Percentiles rank a stretch among this genome's conserved stretches.
Evolutionary conservation across 2,113 vertebrate genomes (phyloP).

Genomic region (Psettodes erumei): DNA sequence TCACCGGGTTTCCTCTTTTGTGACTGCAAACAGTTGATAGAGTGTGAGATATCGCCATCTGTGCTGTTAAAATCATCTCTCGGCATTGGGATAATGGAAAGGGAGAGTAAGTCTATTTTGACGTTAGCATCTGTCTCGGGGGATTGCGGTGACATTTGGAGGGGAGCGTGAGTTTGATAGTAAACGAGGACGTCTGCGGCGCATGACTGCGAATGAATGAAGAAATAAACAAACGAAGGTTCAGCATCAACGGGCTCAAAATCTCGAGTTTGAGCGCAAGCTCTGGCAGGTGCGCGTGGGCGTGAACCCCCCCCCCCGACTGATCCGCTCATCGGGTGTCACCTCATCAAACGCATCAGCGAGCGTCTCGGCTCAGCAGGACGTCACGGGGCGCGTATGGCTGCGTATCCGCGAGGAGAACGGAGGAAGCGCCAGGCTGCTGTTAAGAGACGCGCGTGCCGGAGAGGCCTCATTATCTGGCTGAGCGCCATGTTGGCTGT

Average conservation of each 20-base stretch:
- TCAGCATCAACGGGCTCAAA: neutral
- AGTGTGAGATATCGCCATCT: constrained; percentile 15
- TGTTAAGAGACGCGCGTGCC: constrained; percentile 39
- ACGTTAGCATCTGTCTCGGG: neutral
- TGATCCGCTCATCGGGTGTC: neutral
- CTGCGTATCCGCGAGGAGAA: too few species aligned
- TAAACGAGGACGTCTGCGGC: constrained; percentile 6
- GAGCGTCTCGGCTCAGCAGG: constrained; percentile 9
- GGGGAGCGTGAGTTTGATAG: neutral
- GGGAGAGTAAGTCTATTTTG: neutral
- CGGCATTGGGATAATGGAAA: neutral
- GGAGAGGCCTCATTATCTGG: constrained; percentile 50
- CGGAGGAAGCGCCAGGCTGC: constrained; percentile 13
- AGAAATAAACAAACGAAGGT: too few species aligned
- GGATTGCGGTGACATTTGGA: constrained; percentile 8
- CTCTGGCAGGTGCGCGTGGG: too few species aligned
- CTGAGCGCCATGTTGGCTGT: constrained; percentile 37
- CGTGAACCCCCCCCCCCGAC: too few species aligned
- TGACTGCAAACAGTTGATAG: constrained; percentile 3
- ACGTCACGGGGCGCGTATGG: too few species aligned
- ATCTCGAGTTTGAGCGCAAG: neutral
- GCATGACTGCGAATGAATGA: too few species aligned
- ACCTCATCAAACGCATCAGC: neutral
- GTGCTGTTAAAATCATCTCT: neutral
- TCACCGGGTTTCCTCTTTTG: constrained; percentile 23